Percentiles rank a stretch among this genome's conserved stretches.
Evolutionary conservation across 2,113 vertebrate genomes (phyloP).

Genomic region (Sebastes fasciatus): DNA sequence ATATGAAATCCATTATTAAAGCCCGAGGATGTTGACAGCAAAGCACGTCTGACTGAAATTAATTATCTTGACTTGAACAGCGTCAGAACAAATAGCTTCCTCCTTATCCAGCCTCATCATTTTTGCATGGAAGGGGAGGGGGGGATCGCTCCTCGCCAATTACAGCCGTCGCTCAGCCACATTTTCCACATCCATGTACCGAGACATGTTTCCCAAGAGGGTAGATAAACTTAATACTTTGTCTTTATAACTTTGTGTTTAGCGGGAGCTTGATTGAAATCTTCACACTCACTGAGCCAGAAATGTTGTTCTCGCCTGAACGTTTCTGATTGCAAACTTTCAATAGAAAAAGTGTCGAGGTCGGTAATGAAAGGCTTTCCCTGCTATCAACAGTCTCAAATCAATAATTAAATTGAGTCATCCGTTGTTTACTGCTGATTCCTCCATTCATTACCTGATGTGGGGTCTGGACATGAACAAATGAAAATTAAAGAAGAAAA

Average conservation of each 20-base stretch:
- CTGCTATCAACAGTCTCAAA: slow-evolving; percentile 14
- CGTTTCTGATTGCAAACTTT: slow-evolving; percentile 4
- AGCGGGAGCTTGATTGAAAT: not conserved
- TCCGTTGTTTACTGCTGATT: not conserved
- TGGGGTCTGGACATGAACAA: not conserved
- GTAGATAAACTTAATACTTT: not conserved
- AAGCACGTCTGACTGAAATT: slow-evolving; percentile 57
- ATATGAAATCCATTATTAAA: slow-evolving; percentile 54
- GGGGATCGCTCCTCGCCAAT: slow-evolving; percentile 25
- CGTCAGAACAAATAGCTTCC: slow-evolving; percentile 50
- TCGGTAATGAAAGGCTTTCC: not conserved
- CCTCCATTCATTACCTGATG: not conserved
- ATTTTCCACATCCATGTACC: slow-evolving; percentile 27
- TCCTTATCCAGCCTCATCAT: slow-evolving; percentile 53
- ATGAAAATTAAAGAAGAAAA: not conserved
- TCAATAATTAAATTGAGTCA: slow-evolving; percentile 28
- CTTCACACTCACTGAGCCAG: slow-evolving; percentile 7
- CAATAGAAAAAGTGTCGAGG: not conserved
- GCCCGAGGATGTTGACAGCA: slow-evolving; percentile 52
- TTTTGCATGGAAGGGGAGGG: slow-evolving; percentile 19
- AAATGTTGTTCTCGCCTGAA: not conserved
- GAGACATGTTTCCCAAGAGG: slow-evolving; percentile 11
- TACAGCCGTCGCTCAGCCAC: slow-evolving; percentile 30
- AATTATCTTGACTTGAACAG: slow-evolving; percentile 58
- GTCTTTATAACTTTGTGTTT: slow-evolving; percentile 20